Percentiles rank a stretch among this genome's conserved stretches.
phyloP scores from a whole-genome alignment of 2,888 invertebrate species.

The Eupithecia insigniata region DNA sequence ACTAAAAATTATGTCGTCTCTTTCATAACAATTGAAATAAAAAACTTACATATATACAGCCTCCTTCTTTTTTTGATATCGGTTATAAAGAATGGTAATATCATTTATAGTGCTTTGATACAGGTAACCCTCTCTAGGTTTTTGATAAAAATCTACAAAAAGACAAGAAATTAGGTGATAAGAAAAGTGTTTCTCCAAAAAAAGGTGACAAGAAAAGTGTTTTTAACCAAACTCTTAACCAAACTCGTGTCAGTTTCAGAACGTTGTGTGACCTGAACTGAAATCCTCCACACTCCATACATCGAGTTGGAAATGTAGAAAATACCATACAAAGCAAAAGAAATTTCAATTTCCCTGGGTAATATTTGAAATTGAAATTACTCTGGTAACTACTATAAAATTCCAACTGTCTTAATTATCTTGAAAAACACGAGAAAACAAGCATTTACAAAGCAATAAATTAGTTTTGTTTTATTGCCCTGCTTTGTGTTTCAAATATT shows the following conservation, averaged over 20 bases:
- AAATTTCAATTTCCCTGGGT: background rate
- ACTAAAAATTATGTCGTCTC: no score
- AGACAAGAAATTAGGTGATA: background rate
- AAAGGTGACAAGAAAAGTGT: no score
- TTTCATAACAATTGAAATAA: no score
- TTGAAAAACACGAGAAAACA: slow-evolving; percentile 14
- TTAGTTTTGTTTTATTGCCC: slow-evolving; percentile 24
- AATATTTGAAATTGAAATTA: slow-evolving; percentile 5
- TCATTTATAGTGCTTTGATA: background rate
- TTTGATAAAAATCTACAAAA: background rate
- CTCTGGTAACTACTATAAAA: background rate
- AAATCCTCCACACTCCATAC: background rate
- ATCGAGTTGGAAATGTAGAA: background rate
- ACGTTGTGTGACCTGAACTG: background rate
- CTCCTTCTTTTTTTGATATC: no score
- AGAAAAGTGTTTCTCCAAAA: background rate
- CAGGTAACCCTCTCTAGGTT: background rate
- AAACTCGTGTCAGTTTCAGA: background rate
- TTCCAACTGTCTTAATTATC: slow-evolving; percentile 8
- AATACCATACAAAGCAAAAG: background rate
- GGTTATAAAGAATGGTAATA: background rate
- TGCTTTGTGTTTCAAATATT: slow-evolving; percentile 25
- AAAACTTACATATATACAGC: no score
- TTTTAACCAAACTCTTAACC: background rate
- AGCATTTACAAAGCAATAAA: slow-evolving; percentile 27